Conservation (phyloP, 2,888 invertebrate genomes). For the Epinotia nisella region DNA sequence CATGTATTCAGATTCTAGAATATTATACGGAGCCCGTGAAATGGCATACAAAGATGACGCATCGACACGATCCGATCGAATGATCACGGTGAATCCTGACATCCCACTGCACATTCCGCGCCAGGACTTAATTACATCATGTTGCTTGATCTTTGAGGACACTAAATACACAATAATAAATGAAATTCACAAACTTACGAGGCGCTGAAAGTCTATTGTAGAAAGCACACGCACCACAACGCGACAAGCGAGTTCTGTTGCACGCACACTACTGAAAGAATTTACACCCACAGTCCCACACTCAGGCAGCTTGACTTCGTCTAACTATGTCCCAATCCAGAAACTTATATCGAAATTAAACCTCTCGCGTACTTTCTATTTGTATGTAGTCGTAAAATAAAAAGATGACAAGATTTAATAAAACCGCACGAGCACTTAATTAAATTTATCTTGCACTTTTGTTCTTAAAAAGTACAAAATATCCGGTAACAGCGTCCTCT, state of each 20-base stretch:
- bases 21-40: slow-evolving; percentile 72
- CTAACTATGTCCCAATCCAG: slow-evolving; percentile 27
- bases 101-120: slow-evolving; percentile 49
- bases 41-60: slow-evolving; percentile 84
- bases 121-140: slow-evolving; percentile 49
- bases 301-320: slow-evolving; percentile 49
- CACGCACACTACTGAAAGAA: slow-evolving; percentile 72
- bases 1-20: slow-evolving; percentile 52
- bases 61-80: slow-evolving; percentile 82
- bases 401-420: slow-evolving; percentile 15
- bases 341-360: slow-evolving; percentile 20
- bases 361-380: neutral
- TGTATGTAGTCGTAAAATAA: neutral
- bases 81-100: slow-evolving; percentile 66
- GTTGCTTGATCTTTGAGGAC: slow-evolving; percentile 50
- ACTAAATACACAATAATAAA: slow-evolving; percentile 70
- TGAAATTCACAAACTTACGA: slow-evolving; percentile 81
- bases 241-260: slow-evolving; percentile 78
- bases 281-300: slow-evolving; percentile 57
- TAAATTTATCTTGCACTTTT: slow-evolving; percentile 11
- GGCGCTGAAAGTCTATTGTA: slow-evolving; percentile 82
- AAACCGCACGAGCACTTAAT: slow-evolving; percentile 4
- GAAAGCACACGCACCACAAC: slow-evolving; percentile 81
- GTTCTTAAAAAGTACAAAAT: slow-evolving; percentile 21
- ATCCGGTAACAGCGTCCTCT: slow-evolving; percentile 41